Evolutionary conservation across 2,113 vertebrate genomes (phyloP).

Genomic region (Limnothrissa miodon): DNA sequence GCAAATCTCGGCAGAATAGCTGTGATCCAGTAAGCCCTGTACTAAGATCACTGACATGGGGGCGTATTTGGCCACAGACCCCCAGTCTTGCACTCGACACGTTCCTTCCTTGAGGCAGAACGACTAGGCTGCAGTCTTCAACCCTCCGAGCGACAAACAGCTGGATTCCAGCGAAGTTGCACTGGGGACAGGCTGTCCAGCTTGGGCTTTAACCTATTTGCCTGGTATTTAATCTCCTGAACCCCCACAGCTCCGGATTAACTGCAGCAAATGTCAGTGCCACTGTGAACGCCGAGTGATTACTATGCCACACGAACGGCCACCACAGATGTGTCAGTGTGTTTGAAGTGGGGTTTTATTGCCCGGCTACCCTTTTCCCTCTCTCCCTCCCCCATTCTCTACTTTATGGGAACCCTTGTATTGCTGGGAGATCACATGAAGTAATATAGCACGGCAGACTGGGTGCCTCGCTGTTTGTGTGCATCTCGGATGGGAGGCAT

Average conservation of each 20-base stretch:
- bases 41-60: background rate
- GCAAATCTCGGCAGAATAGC: background rate
- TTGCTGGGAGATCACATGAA: background rate
- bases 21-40: slow-evolving; percentile 9
- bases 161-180: background rate
- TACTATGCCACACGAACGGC: background rate
- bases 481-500: background rate
- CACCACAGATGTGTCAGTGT: background rate
- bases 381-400: background rate
- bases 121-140: background rate
- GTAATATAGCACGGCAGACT: background rate
- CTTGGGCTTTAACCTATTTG: slow-evolving; percentile 27
- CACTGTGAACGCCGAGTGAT: slow-evolving; percentile 24
- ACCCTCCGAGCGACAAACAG: background rate
- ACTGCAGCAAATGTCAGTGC: slow-evolving; percentile 18
- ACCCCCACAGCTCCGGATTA: slow-evolving; percentile 39
- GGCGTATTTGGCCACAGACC: background rate
- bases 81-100: background rate
- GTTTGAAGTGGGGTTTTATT: background rate
- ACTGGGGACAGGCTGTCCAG: slow-evolving; percentile 30
- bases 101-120: background rate
- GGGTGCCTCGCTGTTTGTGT: background rate
- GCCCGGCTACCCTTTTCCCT: background rate
- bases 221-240: slow-evolving; percentile 39
- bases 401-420: background rate